Evolutionary conservation across 2,113 vertebrate species (phyloP).

Genomic region (Corvus moneduloides): DNA sequence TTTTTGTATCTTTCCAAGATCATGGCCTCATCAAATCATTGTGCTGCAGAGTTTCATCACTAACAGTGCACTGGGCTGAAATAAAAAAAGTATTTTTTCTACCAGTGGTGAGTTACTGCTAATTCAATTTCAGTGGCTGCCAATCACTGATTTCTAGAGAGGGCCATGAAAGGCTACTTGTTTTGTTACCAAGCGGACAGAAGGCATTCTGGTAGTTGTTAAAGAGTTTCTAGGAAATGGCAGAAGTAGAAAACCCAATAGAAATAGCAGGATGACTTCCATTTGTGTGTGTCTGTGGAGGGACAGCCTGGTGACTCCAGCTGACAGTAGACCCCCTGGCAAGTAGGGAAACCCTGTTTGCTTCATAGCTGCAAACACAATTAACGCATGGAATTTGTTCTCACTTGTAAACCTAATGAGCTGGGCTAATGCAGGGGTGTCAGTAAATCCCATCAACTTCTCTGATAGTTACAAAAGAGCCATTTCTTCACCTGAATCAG

Average conservation of each 20-base stretch:
- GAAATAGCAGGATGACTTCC: neutral
- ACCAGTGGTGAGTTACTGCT: neutral
- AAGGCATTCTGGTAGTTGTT: constrained; percentile 5
- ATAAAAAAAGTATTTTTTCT: neutral
- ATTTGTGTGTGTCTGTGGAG: neutral
- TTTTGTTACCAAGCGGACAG: constrained; percentile 19
- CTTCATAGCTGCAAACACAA: neutral
- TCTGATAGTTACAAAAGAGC: neutral
- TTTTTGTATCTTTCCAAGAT: neutral
- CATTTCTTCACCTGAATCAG: neutral
- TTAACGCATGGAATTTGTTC: neutral
- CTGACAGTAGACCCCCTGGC: neutral
- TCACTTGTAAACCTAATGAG: neutral
- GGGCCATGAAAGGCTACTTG: constrained; percentile 15
- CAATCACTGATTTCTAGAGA: constrained; percentile 47
- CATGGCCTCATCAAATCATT: neutral
- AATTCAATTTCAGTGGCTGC: constrained; percentile 47
- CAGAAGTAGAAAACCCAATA: neutral
- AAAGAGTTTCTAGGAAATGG: constrained; percentile 39
- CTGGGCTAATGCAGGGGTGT: neutral
- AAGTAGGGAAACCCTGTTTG: neutral
- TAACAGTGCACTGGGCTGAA: neutral
- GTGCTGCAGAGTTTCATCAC: neutral
- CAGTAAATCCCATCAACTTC: neutral
- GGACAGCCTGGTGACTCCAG: neutral